Percentiles rank a stretch among this genome's conserved stretches.
Conservation (phyloP, 2,797 vertebrate genomes). For the Falco naumanni region DNA sequence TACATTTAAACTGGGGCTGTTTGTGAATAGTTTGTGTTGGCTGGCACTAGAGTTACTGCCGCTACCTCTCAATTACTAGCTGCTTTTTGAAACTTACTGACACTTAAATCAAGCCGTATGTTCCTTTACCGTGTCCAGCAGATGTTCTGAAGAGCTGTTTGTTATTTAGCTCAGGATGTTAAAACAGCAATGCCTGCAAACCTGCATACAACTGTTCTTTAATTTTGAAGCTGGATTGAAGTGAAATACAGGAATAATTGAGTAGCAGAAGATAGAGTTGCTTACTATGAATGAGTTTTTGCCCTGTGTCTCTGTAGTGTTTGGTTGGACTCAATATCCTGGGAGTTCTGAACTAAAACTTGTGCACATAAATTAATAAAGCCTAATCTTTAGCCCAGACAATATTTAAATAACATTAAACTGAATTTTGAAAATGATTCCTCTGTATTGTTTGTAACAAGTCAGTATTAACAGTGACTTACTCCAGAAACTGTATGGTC, state of each 20-base stretch:
- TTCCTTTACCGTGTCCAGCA: neutral
- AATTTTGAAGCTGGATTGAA: constrained; percentile 17
- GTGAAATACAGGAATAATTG: constrained; percentile 44
- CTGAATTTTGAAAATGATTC: constrained; percentile 52
- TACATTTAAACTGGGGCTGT: neutral
- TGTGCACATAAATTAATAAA: constrained; percentile 69
- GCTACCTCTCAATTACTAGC: constrained; percentile 47
- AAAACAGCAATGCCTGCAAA: constrained; percentile 44
- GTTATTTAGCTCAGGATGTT: constrained; percentile 56
- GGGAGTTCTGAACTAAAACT: constrained; percentile 59
- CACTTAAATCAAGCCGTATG: neutral
- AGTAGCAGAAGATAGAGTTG: constrained; percentile 15
- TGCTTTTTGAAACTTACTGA: constrained; percentile 29
- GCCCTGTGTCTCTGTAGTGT: constrained; percentile 51
- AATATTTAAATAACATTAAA: constrained; percentile 68
- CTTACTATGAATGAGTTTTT: constrained; percentile 50
- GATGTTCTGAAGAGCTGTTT: constrained; percentile 8
- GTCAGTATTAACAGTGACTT: constrained; percentile 16
- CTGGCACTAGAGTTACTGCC: constrained; percentile 32
- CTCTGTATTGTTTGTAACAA: constrained; percentile 67
- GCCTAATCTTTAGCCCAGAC: constrained; percentile 57
- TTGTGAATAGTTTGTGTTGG: constrained; percentile 10
- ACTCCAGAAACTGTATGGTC: neutral
- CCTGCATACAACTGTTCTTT: constrained; percentile 9
- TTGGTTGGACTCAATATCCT: constrained; percentile 55